These are phyloP conservation scores for Pholis gunnellus DNA, from an alignment of 2,113 vertebrate species.

Conservation along the genomic window DNA sequence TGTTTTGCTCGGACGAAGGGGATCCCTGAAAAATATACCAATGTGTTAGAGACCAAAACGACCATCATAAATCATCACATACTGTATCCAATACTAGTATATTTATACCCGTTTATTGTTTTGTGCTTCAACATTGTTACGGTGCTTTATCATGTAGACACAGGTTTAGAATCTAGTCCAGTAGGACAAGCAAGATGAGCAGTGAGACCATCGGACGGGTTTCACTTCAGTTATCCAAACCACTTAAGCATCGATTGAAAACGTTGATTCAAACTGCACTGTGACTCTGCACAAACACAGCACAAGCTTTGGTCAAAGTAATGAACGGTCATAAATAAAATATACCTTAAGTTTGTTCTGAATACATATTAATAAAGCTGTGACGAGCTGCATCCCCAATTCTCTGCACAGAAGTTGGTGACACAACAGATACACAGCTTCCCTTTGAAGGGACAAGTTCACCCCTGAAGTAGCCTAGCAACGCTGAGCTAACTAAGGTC, in stretches of 20 bases:
- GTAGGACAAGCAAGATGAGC: not conserved
- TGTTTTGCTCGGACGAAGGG: constrained; percentile 68
- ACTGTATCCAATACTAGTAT: not conserved
- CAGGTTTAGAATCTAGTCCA: not conserved
- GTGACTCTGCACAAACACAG: not conserved
- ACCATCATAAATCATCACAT: not conserved
- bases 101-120: not conserved
- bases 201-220: not conserved
- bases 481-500: no score
- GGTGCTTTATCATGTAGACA: not conserved
- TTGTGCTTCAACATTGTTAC: not conserved
- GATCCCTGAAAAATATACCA: constrained; percentile 47
- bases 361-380: not conserved
- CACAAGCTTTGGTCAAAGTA: not conserved
- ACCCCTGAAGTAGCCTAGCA: not conserved
- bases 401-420: not conserved
- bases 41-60: not conserved
- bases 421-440: no score
- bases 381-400: not conserved
- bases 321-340: not conserved
- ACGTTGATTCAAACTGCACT: not conserved
- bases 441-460: not conserved
- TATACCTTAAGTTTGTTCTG: not conserved
- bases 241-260: not conserved
- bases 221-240: not conserved